Evolutionary conservation across 2,113 vertebrate genomes (phyloP).

Genomic region (Rhadina sibilatrix): DNA sequence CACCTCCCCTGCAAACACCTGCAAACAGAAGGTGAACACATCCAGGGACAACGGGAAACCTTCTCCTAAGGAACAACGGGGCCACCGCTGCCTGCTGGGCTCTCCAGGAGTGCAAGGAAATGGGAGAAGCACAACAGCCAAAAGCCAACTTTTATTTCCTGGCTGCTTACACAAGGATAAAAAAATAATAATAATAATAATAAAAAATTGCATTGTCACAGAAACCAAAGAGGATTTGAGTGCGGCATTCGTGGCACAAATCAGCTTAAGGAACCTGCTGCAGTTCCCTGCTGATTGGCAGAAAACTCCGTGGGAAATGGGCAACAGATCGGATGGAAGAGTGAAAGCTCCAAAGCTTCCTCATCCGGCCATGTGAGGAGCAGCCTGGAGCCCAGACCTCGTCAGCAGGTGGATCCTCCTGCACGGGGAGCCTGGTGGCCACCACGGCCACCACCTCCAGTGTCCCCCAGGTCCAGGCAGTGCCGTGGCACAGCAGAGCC

Average conservation of each 20-base stretch:
- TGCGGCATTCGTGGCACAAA: neutral
- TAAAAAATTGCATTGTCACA: neutral
- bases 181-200: neutral
- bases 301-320: neutral
- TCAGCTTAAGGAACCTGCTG: neutral
- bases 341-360: neutral
- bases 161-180: neutral
- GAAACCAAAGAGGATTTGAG: constrained; percentile 45
- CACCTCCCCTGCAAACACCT: neutral
- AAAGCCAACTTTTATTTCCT: neutral
- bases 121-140: neutral
- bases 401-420: neutral
- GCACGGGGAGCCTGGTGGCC: neutral
- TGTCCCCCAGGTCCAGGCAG: neutral
- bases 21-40: neutral
- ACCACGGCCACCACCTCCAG: neutral
- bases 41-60: neutral
- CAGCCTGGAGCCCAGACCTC: neutral
- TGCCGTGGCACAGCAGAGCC: constrained; percentile 20
- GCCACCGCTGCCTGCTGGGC: neutral
- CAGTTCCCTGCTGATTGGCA: neutral
- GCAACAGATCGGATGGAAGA: neutral
- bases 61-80: neutral
- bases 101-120: neutral
- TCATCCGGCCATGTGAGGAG: neutral